Percentiles rank a stretch among this genome's conserved stretches.
These are phyloP conservation scores for Omphaloscelis lunosa DNA, from an alignment of 2,888 invertebrate species.

Conservation along the genomic window DNA sequence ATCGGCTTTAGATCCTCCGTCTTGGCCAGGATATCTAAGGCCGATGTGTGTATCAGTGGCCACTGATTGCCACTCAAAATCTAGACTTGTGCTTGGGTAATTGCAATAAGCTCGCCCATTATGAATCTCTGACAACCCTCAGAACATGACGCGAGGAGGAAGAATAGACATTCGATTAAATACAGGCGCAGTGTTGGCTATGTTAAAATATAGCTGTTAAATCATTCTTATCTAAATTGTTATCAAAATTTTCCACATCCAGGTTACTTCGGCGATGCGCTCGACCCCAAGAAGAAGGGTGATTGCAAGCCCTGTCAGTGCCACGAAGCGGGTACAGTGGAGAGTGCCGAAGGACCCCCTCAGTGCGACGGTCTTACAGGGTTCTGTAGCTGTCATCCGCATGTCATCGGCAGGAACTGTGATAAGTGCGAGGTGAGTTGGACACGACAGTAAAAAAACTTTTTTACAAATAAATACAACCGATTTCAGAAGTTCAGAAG, in stretches of 20 bases:
- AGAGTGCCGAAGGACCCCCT: slow-evolving; percentile 93
- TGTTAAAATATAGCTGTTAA: background rate
- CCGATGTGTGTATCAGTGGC: too few relatives aligned
- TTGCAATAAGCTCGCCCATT: background rate
- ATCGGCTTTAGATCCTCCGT: background rate
- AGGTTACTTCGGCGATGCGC: slow-evolving; percentile 98
- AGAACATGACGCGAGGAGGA: background rate
- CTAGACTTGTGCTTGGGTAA: background rate
- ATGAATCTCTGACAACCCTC: background rate
- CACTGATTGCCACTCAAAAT: background rate
- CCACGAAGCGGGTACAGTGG: slow-evolving; percentile 95
- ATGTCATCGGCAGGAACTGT: slow-evolving; percentile 95
- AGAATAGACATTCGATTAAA: background rate
- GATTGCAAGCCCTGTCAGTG: slow-evolving; percentile 97
- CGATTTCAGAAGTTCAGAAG: too few relatives aligned
- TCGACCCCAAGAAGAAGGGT: slow-evolving; percentile 97
- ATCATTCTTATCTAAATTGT: background rate
- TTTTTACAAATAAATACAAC: too few relatives aligned
- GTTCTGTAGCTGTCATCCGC: slow-evolving; percentile 94
- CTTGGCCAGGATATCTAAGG: too few relatives aligned
- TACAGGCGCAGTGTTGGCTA: background rate
- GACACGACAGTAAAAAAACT: too few relatives aligned
- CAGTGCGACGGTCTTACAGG: slow-evolving; percentile 95
- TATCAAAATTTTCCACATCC: slow-evolving; percentile 12
- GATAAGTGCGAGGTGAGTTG: slow-evolving; percentile 92